Conservation (phyloP, 2,888 invertebrate genomes). For the Trichacis sp. region DNA sequence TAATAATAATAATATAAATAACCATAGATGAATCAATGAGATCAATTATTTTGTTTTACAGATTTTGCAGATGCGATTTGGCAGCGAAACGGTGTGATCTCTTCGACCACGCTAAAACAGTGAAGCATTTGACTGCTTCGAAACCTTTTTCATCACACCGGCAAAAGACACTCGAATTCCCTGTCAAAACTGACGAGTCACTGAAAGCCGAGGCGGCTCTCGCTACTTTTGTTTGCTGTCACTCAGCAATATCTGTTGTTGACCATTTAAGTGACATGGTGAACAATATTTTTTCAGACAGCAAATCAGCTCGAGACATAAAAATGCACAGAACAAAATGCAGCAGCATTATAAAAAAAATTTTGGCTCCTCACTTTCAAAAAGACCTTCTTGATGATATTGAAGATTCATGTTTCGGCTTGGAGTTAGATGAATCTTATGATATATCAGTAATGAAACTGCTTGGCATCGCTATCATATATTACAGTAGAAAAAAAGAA, state of each 20-base stretch:
- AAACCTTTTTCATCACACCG: slow-evolving; percentile 25
- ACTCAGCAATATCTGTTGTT: slow-evolving; percentile 10
- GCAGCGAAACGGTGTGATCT: slow-evolving; percentile 13
- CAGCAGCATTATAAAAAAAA: neutral
- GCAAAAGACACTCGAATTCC: slow-evolving; percentile 21
- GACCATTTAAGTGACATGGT: no score
- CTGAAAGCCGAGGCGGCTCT: slow-evolving; percentile 24
- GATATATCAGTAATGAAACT: neutral
- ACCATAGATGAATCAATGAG: no score
- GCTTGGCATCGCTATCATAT: neutral
- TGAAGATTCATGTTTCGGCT: neutral
- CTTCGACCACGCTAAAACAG: slow-evolving; percentile 14
- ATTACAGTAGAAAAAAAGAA: neutral
- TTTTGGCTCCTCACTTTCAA: neutral
- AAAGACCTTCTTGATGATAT: neutral
- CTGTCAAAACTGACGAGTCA: slow-evolving; percentile 12
- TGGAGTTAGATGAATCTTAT: neutral
- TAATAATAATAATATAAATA: no score
- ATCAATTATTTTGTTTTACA: no score
- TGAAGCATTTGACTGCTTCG: slow-evolving; percentile 21
- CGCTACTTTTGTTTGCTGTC: slow-evolving; percentile 24
- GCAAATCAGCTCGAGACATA: neutral
- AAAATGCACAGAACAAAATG: neutral
- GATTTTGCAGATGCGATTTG: neutral
- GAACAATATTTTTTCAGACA: no score